Conservation (phyloP, 64 coral and sea anemone genomes). For the Cladopsammia gracilis region DNA sequence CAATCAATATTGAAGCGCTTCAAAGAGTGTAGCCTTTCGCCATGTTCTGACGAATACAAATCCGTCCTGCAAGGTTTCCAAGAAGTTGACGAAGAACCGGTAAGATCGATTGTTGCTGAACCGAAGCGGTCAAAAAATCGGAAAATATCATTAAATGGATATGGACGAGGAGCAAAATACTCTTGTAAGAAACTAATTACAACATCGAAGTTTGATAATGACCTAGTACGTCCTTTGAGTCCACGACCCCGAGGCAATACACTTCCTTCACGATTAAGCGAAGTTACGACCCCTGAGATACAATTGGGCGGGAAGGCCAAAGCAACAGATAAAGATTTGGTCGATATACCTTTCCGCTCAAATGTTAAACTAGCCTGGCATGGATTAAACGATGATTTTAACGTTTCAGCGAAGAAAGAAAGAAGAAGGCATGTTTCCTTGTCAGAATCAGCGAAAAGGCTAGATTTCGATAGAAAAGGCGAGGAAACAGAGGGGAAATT, state of each 20-base stretch:
- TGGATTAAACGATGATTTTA: not conserved
- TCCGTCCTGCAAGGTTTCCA: not conserved
- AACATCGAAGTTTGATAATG: not conserved
- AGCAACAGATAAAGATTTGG: not conserved
- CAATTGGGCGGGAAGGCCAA: not conserved
- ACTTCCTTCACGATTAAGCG: not conserved
- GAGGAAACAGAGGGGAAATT: not conserved
- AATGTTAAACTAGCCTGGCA: constrained; percentile 13
- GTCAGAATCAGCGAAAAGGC: too few species aligned
- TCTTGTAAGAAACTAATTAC: not conserved
- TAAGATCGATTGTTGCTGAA: not conserved
- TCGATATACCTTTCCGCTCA: not conserved
- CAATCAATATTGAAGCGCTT: not conserved
- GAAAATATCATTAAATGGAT: not conserved
- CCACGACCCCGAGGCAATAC: not conserved
- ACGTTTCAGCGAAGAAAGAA: not conserved
- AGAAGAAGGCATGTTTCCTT: not conserved
- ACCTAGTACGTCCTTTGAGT: not conserved
- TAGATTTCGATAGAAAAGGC: not conserved
- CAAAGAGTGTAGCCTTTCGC: not conserved
- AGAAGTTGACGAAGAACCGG: not conserved
- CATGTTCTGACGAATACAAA: constrained; percentile 19
- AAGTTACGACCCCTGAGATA: not conserved
- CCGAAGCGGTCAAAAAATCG: not conserved
- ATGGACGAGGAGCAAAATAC: not conserved